phyloP scores from a whole-genome alignment of 2,797 vertebrate genomes.

The Lagorchestes hirsutus region DNA sequence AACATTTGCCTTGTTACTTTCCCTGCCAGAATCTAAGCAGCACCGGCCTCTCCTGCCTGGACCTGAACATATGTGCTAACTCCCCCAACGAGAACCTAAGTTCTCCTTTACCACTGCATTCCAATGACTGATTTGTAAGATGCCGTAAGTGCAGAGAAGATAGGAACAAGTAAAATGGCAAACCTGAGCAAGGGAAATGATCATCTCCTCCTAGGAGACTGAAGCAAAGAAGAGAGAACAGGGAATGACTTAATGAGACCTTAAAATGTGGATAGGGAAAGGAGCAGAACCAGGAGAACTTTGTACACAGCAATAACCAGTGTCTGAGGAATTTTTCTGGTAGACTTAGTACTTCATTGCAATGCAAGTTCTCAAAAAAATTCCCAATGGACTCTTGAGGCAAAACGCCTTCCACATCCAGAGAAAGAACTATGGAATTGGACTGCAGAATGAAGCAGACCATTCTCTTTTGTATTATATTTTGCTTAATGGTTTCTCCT shows the following conservation, averaged over 20 bases:
- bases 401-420: too few relatives aligned
- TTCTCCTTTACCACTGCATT: not conserved
- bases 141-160: not conserved
- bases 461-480: too few relatives aligned
- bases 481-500: too few relatives aligned
- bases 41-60: not conserved
- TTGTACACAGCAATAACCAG: too few relatives aligned
- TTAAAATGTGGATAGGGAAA: not conserved
- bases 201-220: not conserved
- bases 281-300: too few relatives aligned
- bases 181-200: not conserved
- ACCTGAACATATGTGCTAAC: not conserved
- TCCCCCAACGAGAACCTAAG: not conserved
- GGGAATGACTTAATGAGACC: not conserved
- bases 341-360: too few relatives aligned
- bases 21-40: not conserved
- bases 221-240: not conserved
- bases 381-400: too few relatives aligned
- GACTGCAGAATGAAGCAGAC: too few relatives aligned
- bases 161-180: not conserved
- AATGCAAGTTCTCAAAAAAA: too few relatives aligned
- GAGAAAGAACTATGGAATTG: too few relatives aligned
- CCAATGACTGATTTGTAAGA: not conserved
- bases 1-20: not conserved
- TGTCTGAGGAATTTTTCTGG: too few relatives aligned